Percentiles rank a stretch among this genome's conserved stretches.
phyloP scores from a whole-genome alignment of 2,888 invertebrate genomes.

The Ashinkailepas kermadecensis region DNA sequence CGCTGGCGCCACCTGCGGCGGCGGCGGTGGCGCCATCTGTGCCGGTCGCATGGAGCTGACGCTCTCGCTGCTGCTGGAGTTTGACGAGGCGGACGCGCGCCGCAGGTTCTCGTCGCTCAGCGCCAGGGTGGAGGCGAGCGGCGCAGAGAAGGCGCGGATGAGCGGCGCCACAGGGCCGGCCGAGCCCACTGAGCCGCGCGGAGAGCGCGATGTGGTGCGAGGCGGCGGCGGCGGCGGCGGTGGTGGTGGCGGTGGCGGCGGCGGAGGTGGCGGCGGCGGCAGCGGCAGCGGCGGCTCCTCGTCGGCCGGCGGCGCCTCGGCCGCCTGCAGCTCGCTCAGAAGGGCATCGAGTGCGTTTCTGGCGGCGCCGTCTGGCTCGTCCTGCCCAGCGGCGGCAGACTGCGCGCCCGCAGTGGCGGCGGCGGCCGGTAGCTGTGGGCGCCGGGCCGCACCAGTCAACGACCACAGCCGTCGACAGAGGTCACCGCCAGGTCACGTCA shows the following conservation, averaged over 20 bases:
- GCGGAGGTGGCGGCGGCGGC: neutral
- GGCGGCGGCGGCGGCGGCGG: constrained; percentile 17
- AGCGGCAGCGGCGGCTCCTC: constrained; percentile 43
- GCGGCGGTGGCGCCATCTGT: too few species aligned
- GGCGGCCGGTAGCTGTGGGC: neutral
- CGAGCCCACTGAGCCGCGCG: neutral
- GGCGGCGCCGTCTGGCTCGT: constrained; percentile 41
- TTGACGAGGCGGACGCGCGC: constrained; percentile 50
- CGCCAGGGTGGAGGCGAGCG: constrained; percentile 26
- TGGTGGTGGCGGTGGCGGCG: neutral
- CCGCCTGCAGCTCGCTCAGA: constrained; percentile 86
- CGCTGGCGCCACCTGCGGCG: neutral
- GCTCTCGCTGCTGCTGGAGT: constrained; percentile 66
- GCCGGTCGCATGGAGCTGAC: constrained; percentile 51
- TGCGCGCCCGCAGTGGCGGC: constrained; percentile 1
- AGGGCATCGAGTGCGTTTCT: constrained; percentile 88
- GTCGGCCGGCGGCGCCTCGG: constrained; percentile 51
- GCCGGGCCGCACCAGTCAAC: neutral
- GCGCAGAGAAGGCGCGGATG: constrained; percentile 38
- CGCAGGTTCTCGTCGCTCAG: constrained; percentile 33
- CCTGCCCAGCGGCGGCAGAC: constrained; percentile 48
- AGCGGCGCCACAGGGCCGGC: constrained; percentile 36
- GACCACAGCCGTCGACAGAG: neutral
- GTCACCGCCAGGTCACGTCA: too few species aligned
- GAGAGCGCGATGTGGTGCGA: neutral